Percentiles rank a stretch among this genome's conserved stretches.
phyloP scores from a whole-genome alignment of 1,140 invertebrate genomes.

The Heliconius nattereri region DNA sequence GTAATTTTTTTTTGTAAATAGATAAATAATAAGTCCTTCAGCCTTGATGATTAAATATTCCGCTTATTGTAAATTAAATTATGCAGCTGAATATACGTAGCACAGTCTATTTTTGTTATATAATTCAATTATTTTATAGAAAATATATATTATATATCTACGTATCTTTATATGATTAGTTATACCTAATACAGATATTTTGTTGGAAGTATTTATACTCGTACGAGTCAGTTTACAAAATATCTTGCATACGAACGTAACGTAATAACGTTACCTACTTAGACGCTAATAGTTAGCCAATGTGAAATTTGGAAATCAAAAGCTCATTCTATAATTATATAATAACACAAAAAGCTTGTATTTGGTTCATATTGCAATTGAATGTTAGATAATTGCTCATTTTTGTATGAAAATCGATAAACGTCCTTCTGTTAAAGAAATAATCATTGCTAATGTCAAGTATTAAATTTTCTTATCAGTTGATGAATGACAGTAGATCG shows the following conservation, averaged over 20 bases:
- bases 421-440: background rate
- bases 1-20: background rate
- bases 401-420: background rate
- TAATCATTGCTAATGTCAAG: background rate
- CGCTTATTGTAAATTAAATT: constrained; percentile 9
- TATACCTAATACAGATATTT: background rate
- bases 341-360: background rate
- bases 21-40: constrained; percentile 17
- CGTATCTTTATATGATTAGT: background rate
- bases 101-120: constrained; percentile 3
- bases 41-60: constrained; percentile 25
- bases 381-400: background rate
- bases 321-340: background rate
- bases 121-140: background rate
- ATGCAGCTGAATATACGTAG: constrained; percentile 13
- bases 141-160: background rate
- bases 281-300: background rate
- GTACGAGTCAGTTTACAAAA: background rate
- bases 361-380: background rate
- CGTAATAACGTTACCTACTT: background rate
- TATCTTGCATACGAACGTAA: background rate
- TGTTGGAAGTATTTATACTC: background rate
- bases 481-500: background rate
- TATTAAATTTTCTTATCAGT: no score
- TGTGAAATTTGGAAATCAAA: background rate